These are phyloP conservation scores for Yponomeuta cagnagella DNA, from an alignment of 2,888 invertebrate species.

Conservation along the genomic window DNA sequence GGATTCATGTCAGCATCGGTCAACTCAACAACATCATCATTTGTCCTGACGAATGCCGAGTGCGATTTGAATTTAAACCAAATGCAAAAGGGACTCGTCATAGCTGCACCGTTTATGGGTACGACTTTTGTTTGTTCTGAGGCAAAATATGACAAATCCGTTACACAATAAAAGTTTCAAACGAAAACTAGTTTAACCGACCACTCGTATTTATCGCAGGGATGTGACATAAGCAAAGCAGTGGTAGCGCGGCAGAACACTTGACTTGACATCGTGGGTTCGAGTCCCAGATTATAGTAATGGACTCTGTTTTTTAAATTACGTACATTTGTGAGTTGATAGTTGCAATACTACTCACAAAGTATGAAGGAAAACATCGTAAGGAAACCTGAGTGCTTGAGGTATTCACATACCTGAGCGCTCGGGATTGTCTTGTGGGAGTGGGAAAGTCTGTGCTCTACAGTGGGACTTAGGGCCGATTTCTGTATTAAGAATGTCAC, in stretches of 20 bases:
- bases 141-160: not conserved
- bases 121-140: slow-evolving; percentile 19
- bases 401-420: no score
- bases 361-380: not conserved
- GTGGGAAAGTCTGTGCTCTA: no score
- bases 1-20: slow-evolving; percentile 34
- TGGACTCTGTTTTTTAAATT: not conserved
- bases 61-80: slow-evolving; percentile 45
- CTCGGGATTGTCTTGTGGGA: no score
- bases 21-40: slow-evolving; percentile 42
- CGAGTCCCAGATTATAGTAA: not conserved
- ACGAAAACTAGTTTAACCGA: no score
- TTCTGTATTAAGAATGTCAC: no score
- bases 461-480: no score
- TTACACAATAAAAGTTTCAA: not conserved
- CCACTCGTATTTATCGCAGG: not conserved
- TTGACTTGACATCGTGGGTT: not conserved
- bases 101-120: slow-evolving; percentile 48
- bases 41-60: slow-evolving; percentile 44
- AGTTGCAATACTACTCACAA: no score
- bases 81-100: slow-evolving; percentile 43
- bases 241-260: not conserved
- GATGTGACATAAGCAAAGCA: not conserved
- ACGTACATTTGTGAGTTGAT: no score
- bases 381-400: no score